Evolutionary conservation across 2,888 invertebrate genomes (phyloP).

Genomic region (Chrysolina haemoptera): DNA sequence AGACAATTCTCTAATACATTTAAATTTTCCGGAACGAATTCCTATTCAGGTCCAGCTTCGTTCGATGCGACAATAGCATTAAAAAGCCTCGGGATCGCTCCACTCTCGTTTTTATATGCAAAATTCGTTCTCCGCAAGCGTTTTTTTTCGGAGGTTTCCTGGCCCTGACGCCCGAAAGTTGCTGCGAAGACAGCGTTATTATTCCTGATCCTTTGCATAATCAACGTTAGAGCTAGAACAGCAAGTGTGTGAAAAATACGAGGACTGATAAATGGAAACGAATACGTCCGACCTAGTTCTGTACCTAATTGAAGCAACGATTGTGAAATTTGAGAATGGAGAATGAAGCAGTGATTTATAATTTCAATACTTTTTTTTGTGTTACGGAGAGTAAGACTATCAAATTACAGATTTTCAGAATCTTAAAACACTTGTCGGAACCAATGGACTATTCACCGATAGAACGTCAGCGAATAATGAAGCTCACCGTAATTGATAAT

Average conservation of each 20-base stretch:
- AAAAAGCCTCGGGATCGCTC: background rate
- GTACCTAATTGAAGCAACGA: too few species aligned
- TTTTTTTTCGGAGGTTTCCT: background rate
- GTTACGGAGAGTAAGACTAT: too few species aligned
- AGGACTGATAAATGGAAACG: background rate
- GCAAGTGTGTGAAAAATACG: background rate
- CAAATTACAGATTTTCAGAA: too few species aligned
- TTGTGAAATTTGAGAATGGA: too few species aligned
- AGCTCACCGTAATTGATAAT: too few species aligned
- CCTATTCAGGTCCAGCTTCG: background rate
- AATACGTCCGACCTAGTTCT: too few species aligned
- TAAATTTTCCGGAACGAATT: slow-evolving; percentile 5
- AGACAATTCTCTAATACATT: background rate
- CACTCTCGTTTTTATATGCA: slow-evolving; percentile 28
- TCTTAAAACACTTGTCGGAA: too few species aligned
- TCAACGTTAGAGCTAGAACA: background rate
- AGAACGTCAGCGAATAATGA: too few species aligned
- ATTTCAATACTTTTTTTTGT: too few species aligned
- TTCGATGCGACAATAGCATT: slow-evolving; percentile 20
- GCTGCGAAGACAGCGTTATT: slow-evolving; percentile 11
- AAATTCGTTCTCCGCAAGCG: slow-evolving; percentile 25
- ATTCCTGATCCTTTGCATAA: slow-evolving; percentile 6
- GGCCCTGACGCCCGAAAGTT: slow-evolving; percentile 2
- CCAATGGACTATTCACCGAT: too few species aligned
- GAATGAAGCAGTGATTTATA: too few species aligned